A percentile compares a stretch with the other conserved stretches of the same genome.
phyloP scores from a whole-genome alignment of 2,888 invertebrate species.

The Kryphioiulus occultus region DNA sequence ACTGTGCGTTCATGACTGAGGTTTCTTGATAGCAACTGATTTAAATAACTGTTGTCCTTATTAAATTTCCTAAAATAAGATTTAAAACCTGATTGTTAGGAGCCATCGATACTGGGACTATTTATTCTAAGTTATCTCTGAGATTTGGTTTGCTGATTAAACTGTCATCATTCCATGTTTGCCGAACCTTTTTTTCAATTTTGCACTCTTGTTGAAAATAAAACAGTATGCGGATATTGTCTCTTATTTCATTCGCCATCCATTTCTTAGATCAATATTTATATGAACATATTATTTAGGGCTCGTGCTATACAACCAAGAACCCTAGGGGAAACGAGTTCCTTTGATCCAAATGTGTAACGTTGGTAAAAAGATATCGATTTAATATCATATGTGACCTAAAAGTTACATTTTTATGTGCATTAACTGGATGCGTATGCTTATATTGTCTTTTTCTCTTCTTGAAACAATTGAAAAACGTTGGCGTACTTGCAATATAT shows the following conservation, averaged over 20 bases:
- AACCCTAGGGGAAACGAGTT: background rate
- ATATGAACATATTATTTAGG: background rate
- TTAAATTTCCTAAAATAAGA: background rate
- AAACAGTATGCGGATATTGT: slow-evolving; percentile 3
- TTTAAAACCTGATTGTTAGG: too few species aligned
- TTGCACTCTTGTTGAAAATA: background rate
- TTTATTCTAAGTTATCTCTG: background rate
- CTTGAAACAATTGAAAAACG: background rate
- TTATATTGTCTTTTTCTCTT: background rate
- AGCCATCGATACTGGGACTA: background rate
- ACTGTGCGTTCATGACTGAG: too few species aligned
- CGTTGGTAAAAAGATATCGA: background rate
- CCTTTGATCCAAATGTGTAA: background rate
- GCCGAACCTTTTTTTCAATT: background rate
- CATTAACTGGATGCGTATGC: background rate
- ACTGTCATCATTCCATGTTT: background rate
- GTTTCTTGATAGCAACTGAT: too few species aligned
- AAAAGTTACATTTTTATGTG: background rate
- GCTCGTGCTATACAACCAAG: background rate
- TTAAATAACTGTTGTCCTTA: too few species aligned
- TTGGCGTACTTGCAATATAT: background rate
- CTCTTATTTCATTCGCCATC: background rate
- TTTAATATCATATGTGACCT: background rate
- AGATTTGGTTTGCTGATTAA: background rate
- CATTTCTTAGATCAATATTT: background rate